Percentiles rank a stretch among this genome's conserved stretches.
phyloP scores from a whole-genome alignment of 2,113 vertebrate genomes.

The Poecile atricapillus region DNA sequence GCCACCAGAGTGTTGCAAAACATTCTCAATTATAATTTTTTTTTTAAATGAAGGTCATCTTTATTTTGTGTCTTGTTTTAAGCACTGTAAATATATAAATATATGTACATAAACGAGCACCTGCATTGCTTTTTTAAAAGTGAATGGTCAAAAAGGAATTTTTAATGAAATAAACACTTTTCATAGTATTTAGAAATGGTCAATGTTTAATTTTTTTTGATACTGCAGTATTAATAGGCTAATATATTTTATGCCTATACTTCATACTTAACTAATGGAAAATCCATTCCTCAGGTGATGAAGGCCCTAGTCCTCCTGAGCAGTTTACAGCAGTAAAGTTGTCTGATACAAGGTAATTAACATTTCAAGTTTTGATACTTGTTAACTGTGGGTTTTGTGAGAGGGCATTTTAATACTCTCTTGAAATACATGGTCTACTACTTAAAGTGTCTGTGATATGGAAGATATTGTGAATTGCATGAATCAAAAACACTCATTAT shows the following conservation, averaged over 20 bases:
- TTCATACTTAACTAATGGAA: not conserved
- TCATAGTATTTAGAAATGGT: not conserved
- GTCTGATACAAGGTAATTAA: slow-evolving; percentile 87
- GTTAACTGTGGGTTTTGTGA: not conserved
- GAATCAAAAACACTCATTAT: not conserved
- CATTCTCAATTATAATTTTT: not conserved
- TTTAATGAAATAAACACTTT: not conserved
- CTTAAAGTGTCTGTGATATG: not conserved
- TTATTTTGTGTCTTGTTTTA: not conserved
- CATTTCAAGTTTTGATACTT: not conserved
- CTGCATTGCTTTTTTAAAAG: not conserved
- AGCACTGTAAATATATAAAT: not conserved
- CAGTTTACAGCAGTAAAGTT: slow-evolving; percentile 95
- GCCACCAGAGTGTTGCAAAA: not conserved
- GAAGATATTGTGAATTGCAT: not conserved
- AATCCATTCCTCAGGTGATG: slow-evolving; percentile 76
- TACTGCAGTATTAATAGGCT: not conserved
- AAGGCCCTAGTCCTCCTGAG: slow-evolving; percentile 92
- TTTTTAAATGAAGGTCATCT: not conserved
- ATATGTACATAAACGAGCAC: not conserved
- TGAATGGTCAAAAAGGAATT: not conserved
- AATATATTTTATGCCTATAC: not conserved
- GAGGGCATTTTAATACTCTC: not conserved
- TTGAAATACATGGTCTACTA: not conserved
- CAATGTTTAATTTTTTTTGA: not conserved